phyloP scores from a whole-genome alignment of 2,113 vertebrate species.

The Myocastor coypus region DNA sequence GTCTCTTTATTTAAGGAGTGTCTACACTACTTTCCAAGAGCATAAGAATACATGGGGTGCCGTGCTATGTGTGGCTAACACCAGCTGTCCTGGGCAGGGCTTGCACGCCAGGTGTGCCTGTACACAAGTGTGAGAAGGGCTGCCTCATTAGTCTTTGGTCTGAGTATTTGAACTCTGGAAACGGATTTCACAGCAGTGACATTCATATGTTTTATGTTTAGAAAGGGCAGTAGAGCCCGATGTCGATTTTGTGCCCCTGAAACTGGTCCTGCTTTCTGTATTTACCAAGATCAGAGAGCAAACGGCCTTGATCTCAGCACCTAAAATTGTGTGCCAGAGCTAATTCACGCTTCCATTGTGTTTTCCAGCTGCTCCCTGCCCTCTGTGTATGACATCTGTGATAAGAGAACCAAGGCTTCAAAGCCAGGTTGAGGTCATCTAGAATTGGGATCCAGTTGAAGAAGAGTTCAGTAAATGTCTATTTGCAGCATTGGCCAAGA shows the following conservation, averaged over 20 bases:
- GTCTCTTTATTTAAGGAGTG: conserved; percentile 72
- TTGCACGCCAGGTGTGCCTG: not conserved
- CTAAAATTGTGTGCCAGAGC: not conserved
- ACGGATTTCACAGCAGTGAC: not conserved
- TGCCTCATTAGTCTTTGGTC: not conserved
- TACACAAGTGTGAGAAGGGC: not conserved
- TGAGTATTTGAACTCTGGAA: not conserved
- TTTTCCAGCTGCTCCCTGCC: not conserved
- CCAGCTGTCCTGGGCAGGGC: conserved; percentile 46
- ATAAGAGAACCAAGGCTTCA: not conserved
- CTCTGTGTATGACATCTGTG: not conserved
- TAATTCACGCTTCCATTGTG: not conserved
- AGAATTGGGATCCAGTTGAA: not conserved
- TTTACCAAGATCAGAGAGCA: conserved; percentile 16
- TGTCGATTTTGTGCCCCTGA: not conserved
- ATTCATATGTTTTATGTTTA: not conserved
- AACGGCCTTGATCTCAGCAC: not conserved
- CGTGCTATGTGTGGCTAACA: not conserved
- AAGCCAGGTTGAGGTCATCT: not conserved
- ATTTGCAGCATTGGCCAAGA: not conserved
- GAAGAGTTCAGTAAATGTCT: not conserved
- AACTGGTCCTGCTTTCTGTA: not conserved
- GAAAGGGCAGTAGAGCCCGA: not conserved
- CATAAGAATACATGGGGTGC: conserved; percentile 36
- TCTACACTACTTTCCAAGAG: conserved; percentile 66